These are phyloP conservation scores for Frankliniella fusca DNA, from an alignment of 2,888 invertebrate genomes.

Conservation along the genomic window DNA sequence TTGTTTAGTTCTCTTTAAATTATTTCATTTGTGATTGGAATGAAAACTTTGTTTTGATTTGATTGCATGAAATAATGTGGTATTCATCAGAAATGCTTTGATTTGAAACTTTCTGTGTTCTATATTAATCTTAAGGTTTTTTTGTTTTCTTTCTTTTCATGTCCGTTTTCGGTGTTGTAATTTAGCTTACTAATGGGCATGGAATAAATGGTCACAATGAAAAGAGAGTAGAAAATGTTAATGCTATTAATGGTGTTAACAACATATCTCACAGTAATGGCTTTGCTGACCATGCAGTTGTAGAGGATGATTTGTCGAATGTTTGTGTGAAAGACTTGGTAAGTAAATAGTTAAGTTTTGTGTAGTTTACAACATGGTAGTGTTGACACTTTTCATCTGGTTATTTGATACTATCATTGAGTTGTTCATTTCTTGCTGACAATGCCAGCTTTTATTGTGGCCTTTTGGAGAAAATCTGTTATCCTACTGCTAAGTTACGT, in stretches of 20 bases:
- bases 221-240: not conserved
- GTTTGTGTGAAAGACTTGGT: constrained; percentile 63
- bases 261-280: not conserved
- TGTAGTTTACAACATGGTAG: not conserved
- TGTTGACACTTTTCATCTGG: not conserved
- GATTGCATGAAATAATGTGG: not conserved
- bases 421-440: too few relatives aligned
- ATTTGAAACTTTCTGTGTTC: not conserved
- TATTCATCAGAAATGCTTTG: not conserved
- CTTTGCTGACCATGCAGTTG: constrained; percentile 37
- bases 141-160: not conserved
- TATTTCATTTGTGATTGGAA: not conserved
- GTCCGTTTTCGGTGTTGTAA: constrained; percentile 23
- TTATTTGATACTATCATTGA: not conserved
- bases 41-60: not conserved
- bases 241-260: not conserved
- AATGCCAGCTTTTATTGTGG: too few relatives aligned
- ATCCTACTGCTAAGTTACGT: too few relatives aligned
- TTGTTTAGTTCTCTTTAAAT: not conserved
- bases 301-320: constrained; percentile 56
- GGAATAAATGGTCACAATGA: constrained; percentile 7
- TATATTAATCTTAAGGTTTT: not conserved
- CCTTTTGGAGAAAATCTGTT: too few relatives aligned
- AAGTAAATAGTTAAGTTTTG: constrained; percentile 46
- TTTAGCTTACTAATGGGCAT: constrained; percentile 20